These are phyloP conservation scores for Myioborus melanocephalus DNA, from an alignment of 2,797 vertebrate species.

Conservation along the genomic window DNA sequence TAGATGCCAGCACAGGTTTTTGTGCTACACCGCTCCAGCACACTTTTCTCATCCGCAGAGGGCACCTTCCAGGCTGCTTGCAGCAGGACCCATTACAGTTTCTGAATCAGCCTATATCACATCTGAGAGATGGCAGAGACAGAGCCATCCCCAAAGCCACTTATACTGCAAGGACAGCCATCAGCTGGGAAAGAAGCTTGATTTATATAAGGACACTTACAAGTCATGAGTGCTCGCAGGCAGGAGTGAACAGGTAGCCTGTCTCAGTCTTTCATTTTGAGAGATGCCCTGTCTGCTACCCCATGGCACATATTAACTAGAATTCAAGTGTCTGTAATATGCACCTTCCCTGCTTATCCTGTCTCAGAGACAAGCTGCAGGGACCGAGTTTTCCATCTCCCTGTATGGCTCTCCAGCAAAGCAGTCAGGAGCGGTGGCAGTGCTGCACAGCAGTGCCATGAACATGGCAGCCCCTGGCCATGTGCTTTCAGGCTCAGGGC, in stretches of 20 bases:
- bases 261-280: neutral
- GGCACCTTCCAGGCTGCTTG: neutral
- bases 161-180: neutral
- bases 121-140: neutral
- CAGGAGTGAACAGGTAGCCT: neutral
- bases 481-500: neutral
- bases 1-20: neutral
- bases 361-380: neutral
- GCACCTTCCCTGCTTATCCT: neutral
- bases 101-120: neutral
- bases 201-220: neutral
- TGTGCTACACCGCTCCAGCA: neutral
- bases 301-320: neutral
- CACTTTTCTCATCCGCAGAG: neutral
- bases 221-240: rapidly evolving
- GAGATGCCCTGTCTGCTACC: neutral
- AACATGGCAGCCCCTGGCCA: rapidly evolving
- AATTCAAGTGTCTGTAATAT: neutral
- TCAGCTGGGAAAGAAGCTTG: neutral
- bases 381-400: neutral
- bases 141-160: neutral
- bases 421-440: rapidly evolving
- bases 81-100: neutral
- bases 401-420: neutral
- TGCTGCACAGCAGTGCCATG: neutral